These are phyloP conservation scores for Erebia epiphron DNA, from an alignment of 2,888 invertebrate species.

Conservation along the genomic window DNA sequence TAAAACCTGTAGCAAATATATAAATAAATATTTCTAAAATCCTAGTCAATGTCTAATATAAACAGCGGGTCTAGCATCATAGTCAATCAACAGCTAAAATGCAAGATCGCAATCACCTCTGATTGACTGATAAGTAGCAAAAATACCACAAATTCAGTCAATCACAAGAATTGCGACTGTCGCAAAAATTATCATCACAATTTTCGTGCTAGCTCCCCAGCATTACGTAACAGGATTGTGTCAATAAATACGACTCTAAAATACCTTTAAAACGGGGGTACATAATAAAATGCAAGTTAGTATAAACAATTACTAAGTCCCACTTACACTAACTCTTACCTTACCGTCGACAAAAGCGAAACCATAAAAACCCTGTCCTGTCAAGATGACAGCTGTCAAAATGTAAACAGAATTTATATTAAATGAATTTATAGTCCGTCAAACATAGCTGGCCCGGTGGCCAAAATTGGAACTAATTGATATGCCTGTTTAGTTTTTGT, in stretches of 20 bases:
- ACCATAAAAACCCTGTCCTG: slow-evolving; percentile 25
- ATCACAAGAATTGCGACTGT: too few species aligned
- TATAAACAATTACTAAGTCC: slow-evolving; percentile 61
- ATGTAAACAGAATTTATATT: slow-evolving; percentile 4
- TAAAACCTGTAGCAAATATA: slow-evolving; percentile 56
- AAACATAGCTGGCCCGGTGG: too few species aligned
- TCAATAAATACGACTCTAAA: not conserved
- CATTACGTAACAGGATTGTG: not conserved
- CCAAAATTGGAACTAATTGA: too few species aligned
- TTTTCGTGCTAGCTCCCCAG: too few species aligned
- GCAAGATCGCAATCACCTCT: not conserved
- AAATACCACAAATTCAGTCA: too few species aligned
- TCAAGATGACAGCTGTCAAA: slow-evolving; percentile 25
- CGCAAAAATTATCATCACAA: too few species aligned
- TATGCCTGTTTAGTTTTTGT: too few species aligned
- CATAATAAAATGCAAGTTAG: slow-evolving; percentile 49
- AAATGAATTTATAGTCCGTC: not conserved
- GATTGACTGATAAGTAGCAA: too few species aligned
- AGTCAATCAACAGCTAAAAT: not conserved
- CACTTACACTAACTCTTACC: slow-evolving; percentile 40
- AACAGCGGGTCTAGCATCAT: not conserved
- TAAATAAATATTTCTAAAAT: slow-evolving; percentile 43
- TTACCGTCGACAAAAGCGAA: slow-evolving; percentile 12
- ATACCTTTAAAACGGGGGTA: slow-evolving; percentile 29
- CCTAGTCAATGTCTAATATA: slow-evolving; percentile 4